Percentiles rank a stretch among this genome's conserved stretches.
These are phyloP conservation scores for Serrognathus titanus DNA, from an alignment of 2,888 invertebrate genomes.

Conservation along the genomic window DNA sequence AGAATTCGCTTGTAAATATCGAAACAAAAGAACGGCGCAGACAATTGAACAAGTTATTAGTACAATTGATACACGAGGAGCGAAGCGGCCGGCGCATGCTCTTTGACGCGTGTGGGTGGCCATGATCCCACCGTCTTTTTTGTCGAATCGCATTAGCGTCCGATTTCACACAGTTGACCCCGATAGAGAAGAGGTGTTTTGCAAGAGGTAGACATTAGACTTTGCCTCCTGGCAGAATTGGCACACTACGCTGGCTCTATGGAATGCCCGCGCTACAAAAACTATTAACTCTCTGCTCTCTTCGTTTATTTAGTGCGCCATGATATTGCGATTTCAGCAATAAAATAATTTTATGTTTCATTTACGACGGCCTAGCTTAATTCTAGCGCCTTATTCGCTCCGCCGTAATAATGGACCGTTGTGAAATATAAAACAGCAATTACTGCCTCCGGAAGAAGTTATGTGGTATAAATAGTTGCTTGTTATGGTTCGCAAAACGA, in stretches of 20 bases:
- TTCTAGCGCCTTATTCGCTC: no score
- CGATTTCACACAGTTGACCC: constrained; percentile 44
- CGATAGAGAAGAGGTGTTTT: constrained; percentile 41
- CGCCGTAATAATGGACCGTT: no score
- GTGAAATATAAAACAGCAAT: background rate
- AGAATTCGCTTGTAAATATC: background rate
- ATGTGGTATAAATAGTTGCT: no score
- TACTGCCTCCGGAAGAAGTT: no score
- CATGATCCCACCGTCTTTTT: constrained; percentile 29
- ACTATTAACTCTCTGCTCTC: background rate
- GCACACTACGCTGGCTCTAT: constrained; percentile 24
- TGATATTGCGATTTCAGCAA: no score
- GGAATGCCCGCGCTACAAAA: constrained; percentile 17
- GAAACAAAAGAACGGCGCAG: background rate
- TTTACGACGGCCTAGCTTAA: no score
- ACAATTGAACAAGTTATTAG: constrained; percentile 10
- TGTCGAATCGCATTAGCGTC: constrained; percentile 38
- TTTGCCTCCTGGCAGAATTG: constrained; percentile 21
- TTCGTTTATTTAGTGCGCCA: no score
- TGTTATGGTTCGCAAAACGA: no score
- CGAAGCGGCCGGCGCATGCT: constrained; percentile 8
- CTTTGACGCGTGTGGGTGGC: constrained; percentile 36
- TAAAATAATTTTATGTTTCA: no score
- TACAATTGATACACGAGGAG: constrained; percentile 15
- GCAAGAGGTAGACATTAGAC: constrained; percentile 29